phyloP scores from a whole-genome alignment of 2,113 vertebrate genomes.

The Misgurnus anguillicaudatus region DNA sequence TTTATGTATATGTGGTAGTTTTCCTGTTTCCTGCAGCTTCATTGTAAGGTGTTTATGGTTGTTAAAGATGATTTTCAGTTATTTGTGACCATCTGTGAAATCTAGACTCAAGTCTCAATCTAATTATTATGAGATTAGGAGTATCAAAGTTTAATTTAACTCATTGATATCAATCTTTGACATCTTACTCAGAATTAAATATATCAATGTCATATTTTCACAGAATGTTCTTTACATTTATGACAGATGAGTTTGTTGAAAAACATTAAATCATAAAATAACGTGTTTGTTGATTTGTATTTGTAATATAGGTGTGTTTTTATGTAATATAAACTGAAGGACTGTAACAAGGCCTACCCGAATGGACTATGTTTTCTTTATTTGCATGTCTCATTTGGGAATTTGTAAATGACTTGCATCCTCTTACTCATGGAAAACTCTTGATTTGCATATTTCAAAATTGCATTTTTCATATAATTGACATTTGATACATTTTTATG shows the following conservation, averaged over 20 bases:
- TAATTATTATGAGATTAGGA: no score
- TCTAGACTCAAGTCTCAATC: background rate
- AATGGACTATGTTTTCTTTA: background rate
- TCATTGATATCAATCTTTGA: no score
- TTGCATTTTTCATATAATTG: no score
- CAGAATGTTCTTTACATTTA: no score
- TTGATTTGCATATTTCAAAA: background rate
- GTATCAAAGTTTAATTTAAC: no score
- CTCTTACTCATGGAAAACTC: background rate
- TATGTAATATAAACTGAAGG: background rate
- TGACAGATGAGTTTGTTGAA: no score
- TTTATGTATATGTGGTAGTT: background rate
- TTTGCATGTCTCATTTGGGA: background rate
- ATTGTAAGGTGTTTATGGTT: background rate
- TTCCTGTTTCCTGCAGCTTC: background rate
- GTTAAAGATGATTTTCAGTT: background rate
- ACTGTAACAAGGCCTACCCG: background rate
- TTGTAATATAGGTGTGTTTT: background rate
- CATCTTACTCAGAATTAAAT: no score
- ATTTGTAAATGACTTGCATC: background rate
- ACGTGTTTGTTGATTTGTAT: slow-evolving; percentile 4
- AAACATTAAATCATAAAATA: no score
- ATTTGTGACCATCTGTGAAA: no score
- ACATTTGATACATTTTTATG: no score
- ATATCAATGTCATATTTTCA: no score